Base-by-base conservation (phyloP, 2,797 vertebrate genomes). In the Loriculus beryllinus region DNA sequence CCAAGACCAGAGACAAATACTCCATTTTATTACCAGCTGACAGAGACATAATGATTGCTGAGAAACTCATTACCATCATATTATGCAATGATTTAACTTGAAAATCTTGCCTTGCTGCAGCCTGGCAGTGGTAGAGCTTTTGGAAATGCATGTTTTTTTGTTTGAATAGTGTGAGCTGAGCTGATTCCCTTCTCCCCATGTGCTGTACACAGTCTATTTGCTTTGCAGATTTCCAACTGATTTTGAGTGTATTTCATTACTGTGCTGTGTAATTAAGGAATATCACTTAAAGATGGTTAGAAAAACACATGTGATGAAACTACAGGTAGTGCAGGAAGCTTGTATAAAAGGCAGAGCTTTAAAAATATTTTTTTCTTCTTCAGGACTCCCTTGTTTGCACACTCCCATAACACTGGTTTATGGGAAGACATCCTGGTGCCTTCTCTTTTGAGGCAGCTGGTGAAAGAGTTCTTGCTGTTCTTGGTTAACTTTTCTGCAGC, bases 61-160 rank as follows among this genome's bases (percentile, higher is more conserved):
- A 97, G 96, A 96, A 97, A 87, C 96, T 97, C 96, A 97, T 98
- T 98, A 97, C 94, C 92, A 95, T 96, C 95, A 83, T 93, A 96
- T 97, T 97, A 97, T 97, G 93, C 90, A 87, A 93, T 97, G 96
- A 97, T 97, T 97, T 97, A 97, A 94, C 97, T 97, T n/a, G 14
- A 95, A 96, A 97, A 86, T 82, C 74, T 94, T 45, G 71, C 93
- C 2, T 17, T 95, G 90, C 84, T 87, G 87, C 60, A 94, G 93
- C 75, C 89, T 65, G 72, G 88, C 89, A 54, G 86, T 40, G 60
- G 62, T 2, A 47, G 70, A 43, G 51, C 87, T 62, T 43, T 9
- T 74, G 57, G 82, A 92, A 95, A 37, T 22, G 26, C 25, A 17
- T 76, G 60, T 0, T 1, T 64, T 74, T 92, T 78, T 94, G 82